These are phyloP conservation scores for Tiphia femorata DNA, from an alignment of 2,888 invertebrate species.

Conservation along the genomic window DNA sequence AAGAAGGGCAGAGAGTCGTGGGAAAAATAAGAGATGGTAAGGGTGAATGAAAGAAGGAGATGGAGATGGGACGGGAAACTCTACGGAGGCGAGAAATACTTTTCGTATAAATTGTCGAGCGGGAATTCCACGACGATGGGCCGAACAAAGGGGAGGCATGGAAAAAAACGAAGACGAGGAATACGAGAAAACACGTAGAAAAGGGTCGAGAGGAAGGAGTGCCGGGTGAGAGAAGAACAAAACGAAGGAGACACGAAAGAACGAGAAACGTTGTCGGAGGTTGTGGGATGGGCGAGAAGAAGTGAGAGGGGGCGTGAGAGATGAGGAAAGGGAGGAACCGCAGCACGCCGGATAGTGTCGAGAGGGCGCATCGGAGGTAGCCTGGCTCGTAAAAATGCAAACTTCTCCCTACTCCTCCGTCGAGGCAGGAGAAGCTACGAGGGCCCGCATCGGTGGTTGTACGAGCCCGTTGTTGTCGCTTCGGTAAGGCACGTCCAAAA, in stretches of 20 bases:
- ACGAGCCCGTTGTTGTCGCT: constrained; percentile 35
- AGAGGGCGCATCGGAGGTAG: constrained; percentile 1
- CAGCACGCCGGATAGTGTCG: background rate
- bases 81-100: constrained; percentile 55
- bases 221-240: constrained; percentile 10
- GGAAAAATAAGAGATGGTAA: background rate
- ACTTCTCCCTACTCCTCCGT: constrained; percentile 47
- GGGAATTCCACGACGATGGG: constrained; percentile 54
- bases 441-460: constrained; percentile 28
- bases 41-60: background rate
- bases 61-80: constrained; percentile 7
- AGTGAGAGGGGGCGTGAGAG: background rate
- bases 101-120: constrained; percentile 60
- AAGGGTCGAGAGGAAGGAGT: background rate
- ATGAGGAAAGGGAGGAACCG: constrained; percentile 1
- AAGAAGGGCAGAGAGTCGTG: constrained; percentile 9
- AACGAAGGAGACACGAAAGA: background rate
- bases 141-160: constrained; percentile 40
- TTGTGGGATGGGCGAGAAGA: background rate
- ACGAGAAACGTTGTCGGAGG: no score
- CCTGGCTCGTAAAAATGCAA: constrained; percentile 60
- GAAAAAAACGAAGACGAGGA: background rate
- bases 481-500: constrained; percentile 27
- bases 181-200: constrained; percentile 14
- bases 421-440: constrained; percentile 34